Conservation (phyloP, 2,888 invertebrate genomes). For the Melikaiella ostensackeni region DNA sequence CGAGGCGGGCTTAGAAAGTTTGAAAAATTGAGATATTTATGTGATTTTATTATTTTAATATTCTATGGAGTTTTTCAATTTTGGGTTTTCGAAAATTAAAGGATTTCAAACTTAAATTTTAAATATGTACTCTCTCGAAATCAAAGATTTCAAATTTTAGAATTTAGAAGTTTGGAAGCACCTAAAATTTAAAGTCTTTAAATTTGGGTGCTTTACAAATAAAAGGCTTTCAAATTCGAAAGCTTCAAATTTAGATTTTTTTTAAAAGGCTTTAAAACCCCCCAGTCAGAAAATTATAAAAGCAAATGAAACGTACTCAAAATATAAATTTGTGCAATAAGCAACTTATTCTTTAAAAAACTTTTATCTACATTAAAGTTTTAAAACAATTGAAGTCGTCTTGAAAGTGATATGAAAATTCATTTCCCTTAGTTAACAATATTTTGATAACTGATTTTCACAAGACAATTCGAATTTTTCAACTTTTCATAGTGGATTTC, state of each 20-base stretch:
- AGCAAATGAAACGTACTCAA: not conserved
- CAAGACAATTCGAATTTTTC: not conserved
- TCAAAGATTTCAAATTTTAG: too few relatives aligned
- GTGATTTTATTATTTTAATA: not conserved
- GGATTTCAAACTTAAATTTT: not conserved
- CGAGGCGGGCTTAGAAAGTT: not conserved
- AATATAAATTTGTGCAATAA: not conserved
- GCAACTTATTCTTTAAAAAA: not conserved
- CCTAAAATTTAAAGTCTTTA: not conserved
- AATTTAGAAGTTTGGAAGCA: too few relatives aligned
- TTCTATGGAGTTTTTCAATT: not conserved
- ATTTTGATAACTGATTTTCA: not conserved
- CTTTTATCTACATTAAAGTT: not conserved
- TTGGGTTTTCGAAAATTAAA: too few relatives aligned
- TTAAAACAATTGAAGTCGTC: not conserved
- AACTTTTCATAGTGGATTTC: conserved; percentile 2
- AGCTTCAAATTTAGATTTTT: not conserved
- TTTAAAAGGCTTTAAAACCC: too few relatives aligned
- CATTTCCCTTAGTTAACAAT: too few relatives aligned
- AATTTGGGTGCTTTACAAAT: too few relatives aligned
- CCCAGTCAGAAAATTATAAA: not conserved
- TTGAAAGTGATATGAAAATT: too few relatives aligned
- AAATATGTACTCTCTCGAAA: too few relatives aligned
- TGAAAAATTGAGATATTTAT: not conserved
- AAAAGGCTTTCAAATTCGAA: too few relatives aligned